Evolutionary conservation across 2,797 vertebrate species (phyloP), one percentile per base, ranked within the genome.

Genomic region (Gobionotothen gibberifrons): DNA sequence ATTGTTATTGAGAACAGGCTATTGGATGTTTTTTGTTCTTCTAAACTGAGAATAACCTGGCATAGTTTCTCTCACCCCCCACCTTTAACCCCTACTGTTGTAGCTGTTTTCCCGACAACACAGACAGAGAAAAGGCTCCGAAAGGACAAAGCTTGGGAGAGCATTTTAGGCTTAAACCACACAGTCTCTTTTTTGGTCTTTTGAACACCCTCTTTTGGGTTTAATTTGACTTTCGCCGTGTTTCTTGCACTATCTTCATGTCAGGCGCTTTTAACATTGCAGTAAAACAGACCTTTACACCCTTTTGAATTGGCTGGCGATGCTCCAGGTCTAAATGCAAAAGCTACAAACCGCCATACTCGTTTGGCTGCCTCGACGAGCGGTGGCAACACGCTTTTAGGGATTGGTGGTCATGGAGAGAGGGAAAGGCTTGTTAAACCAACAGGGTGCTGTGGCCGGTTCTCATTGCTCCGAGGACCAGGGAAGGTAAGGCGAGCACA

Each of bases 271-370:
- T 57, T 57, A 56, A 7, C 5, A 9, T 32, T 43, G 81, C 71
- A 26, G 71, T 86, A 83, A 90, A 89, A 69, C 73, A 66, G 88
- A 94, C 92, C 94, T 94, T 94, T 94, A 85, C 73, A 83, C 91
- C 76, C 48, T 19, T 40, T 39, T 4, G 29, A 56, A 70, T 69
- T 66, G 40, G 36, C 51, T 49, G 21, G 36, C 42, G 32, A 0
- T 14, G 46, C 32, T 54, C 36, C 0, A 59, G 81, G 61, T 74
- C 63, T 39, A 83, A 88, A 79, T 72, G 74, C 77, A 77, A 58
- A 71, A 74, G 68, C n/a, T 22, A 7, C 3, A 36, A 36, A 10
- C 44, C 19, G 3, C 46, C 47, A 1, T 29, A 39, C 11, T 22
- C 26, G 59, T 57, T 76, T 0, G 2, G 36, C 49, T 48, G 54